A percentile compares a stretch with the other conserved stretches of the same genome.
These are phyloP conservation scores for Drosophila obscura DNA, from an alignment of 1,140 invertebrate species.

Conservation along the genomic window DNA sequence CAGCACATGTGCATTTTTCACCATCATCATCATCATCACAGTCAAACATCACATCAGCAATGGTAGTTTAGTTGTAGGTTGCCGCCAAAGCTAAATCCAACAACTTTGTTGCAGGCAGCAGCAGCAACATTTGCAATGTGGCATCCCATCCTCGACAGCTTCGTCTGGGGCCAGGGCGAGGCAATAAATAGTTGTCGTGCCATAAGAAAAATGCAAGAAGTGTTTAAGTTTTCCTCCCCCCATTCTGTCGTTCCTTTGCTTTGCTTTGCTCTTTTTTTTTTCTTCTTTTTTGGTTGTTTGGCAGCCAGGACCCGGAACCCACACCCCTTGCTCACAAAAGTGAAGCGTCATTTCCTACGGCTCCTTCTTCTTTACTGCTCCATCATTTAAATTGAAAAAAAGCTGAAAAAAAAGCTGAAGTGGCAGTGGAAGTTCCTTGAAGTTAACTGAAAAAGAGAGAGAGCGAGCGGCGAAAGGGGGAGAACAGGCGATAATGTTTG, in stretches of 20 bases:
- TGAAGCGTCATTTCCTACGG: conserved; percentile 55
- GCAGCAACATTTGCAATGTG: conserved; percentile 11
- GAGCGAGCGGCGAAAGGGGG: not conserved
- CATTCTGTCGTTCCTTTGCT: not conserved
- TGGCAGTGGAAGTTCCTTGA: conserved; percentile 41
- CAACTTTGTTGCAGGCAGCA: conserved; percentile 57
- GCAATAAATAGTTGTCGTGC: conserved; percentile 80
- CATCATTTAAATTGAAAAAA: conserved; percentile 78
- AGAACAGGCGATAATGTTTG: conserved; percentile 31
- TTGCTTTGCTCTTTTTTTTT: not conserved
- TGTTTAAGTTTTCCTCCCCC: conserved; percentile 63
- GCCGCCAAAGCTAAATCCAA: conserved; percentile 52
- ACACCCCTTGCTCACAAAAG: conserved; percentile 16
- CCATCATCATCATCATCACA: conserved; percentile 21
- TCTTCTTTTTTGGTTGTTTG: conserved; percentile 35
- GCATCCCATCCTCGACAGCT: conserved; percentile 45
- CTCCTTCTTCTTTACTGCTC: conserved; percentile 48
- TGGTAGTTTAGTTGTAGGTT: conserved; percentile 6
- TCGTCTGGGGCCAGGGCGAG: conserved; percentile 28
- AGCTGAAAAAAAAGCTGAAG: conserved; percentile 34
- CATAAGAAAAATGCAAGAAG: conserved; percentile 80
- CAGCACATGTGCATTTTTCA: conserved; percentile 79
- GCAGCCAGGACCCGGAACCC: conserved; percentile 47
- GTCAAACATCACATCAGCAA: conserved; percentile 35
- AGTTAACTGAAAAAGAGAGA: conserved; percentile 33